Base-by-base conservation (phyloP, 2,113 vertebrate species). In the Paraplagusia blochii region DNA sequence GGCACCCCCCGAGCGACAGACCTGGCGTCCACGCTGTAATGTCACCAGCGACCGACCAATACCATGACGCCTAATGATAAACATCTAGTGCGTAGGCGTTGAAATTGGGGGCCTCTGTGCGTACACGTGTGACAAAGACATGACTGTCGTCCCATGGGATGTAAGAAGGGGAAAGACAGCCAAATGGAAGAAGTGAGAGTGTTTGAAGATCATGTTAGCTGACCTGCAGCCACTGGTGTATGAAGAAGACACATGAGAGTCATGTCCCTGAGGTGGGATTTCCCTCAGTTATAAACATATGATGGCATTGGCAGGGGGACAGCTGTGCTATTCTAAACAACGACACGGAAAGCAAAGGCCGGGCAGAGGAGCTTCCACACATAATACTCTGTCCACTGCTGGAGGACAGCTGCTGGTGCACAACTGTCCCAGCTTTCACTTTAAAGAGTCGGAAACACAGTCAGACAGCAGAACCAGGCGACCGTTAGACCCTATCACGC, bases 241-340 rank as follows among this genome's bases (percentile, higher is more conserved):
- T 35, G 58, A 66, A 51, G 53, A 38, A 35, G 44, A 62, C 33
- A 19, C 66, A 55, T 29, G 16, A 62, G 55, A 44, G n/a, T 17
- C 22, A 47, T 43, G 54, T 60, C 52, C 51, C 53, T 46, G 60
- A 66, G 47, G 53, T 33, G 84, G 76, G 85, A 66, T 86, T 86
- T 85, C 85, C 84, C 86, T 85, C 64, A 44, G 60, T 49, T 85
- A 66, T 82, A 88, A 86, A 86, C 80, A 88, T 71, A 66, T 45
- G 58, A 66, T 76, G 77, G 81, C 76, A 87, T 43, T 54, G 76
- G 77, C 75, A 69, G 59, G 51, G 63, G 63, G 75, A 80, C 83
- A 52, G 84, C 83, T 70, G 73, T 52, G 44, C 76, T 88, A 77
- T 70, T 88, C 67, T 86, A 87, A 86, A 88, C 74, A 85, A 64